phyloP scores from a whole-genome alignment of 2,888 invertebrate species.

The Cantharis lateralis region DNA sequence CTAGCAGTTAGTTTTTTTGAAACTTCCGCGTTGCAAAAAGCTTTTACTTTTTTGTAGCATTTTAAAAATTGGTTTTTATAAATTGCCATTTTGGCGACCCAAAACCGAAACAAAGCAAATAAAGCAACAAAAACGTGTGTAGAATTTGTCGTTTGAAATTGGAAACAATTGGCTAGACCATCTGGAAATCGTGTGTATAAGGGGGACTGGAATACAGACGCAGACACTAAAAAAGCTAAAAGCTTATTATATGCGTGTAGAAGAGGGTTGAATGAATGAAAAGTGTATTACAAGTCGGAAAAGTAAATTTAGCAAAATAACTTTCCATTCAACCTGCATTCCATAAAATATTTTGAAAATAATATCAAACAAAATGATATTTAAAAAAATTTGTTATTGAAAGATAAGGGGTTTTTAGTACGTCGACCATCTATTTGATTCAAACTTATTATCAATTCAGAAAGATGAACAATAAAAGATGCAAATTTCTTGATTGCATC shows the following conservation, averaged over 20 bases:
- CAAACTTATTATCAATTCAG: constrained; percentile 25
- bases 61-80: not conserved
- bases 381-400: not conserved
- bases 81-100: not conserved
- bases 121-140: not conserved
- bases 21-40: not conserved
- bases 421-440: constrained; percentile 12
- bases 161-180: not conserved
- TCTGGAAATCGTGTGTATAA: not conserved
- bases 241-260: not conserved
- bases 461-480: constrained; percentile 32
- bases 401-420: not conserved
- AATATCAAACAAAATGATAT: not conserved
- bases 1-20: too few species aligned
- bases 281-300: not conserved
- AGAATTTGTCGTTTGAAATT: not conserved
- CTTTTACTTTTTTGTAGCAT: not conserved
- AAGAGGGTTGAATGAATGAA: not conserved
- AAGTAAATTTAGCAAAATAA: not conserved
- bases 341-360: not conserved
- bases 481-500: constrained; percentile 33
- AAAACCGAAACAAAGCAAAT: not conserved
- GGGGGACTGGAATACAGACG: not conserved
- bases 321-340: not conserved
- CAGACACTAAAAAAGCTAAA: not conserved